Evolutionary conservation across 2,113 vertebrate species (phyloP).

Genomic region (Aepyceros melampus): DNA sequence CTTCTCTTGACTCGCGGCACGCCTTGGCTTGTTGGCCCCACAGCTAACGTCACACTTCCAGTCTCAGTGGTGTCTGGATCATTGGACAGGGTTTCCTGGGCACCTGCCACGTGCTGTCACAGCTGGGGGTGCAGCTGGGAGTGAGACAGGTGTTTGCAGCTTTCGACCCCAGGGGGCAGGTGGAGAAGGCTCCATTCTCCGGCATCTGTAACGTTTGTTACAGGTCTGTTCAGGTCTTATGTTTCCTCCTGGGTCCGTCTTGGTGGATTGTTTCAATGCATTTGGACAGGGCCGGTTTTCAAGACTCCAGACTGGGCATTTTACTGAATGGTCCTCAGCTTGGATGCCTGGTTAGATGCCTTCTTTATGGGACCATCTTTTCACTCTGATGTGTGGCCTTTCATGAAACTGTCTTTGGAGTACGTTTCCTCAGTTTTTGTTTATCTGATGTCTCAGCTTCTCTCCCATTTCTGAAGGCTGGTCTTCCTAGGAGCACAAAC

Average conservation of each 20-base stretch:
- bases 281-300: not conserved
- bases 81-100: not conserved
- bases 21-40: too few species aligned
- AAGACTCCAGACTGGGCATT: not conserved
- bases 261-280: not conserved
- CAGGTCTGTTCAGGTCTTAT: not conserved
- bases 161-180: not conserved
- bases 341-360: not conserved
- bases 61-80: not conserved
- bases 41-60: not conserved
- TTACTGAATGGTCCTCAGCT: not conserved
- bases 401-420: not conserved
- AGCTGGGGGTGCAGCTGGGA: not conserved
- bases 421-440: not conserved
- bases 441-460: not conserved
- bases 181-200: fast-evolving
- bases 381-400: not conserved
- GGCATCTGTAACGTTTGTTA: not conserved
- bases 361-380: not conserved
- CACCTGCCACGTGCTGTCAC: not conserved
- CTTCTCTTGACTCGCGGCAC: not conserved
- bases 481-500: not conserved
- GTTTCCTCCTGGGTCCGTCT: not conserved
- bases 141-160: not conserved
- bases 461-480: not conserved